These are phyloP conservation scores for Tipula unca DNA, from an alignment of 2,888 invertebrate species.

Conservation along the genomic window DNA sequence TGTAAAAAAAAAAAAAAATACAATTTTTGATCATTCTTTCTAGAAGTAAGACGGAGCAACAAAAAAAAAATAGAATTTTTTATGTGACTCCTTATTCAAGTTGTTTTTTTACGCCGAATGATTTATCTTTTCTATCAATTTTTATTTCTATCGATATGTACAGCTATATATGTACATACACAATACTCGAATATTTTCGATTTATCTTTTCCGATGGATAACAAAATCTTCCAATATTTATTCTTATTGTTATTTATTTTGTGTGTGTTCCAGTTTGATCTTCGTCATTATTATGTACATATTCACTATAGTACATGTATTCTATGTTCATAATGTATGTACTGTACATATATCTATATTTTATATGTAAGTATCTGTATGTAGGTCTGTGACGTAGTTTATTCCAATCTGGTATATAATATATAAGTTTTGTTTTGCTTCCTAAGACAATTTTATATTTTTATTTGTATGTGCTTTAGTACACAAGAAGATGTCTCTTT, in stretches of 20 bases:
- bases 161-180: neutral
- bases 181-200: neutral
- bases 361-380: neutral
- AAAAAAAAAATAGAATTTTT: neutral
- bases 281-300: neutral
- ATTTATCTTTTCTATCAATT: conserved; percentile 4
- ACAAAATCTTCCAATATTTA: neutral
- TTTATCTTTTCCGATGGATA: neutral
- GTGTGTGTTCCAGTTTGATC: neutral
- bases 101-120: neutral
- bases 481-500: neutral
- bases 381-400: neutral
- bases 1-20: neutral
- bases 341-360: neutral
- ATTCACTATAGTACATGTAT: no score
- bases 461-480: neutral
- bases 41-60: neutral
- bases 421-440: neutral
- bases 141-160: neutral
- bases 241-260: neutral
- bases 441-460: neutral
- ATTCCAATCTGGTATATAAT: neutral
- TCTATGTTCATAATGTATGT: neutral
- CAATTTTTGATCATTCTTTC: neutral
- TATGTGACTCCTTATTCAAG: neutral